phyloP scores from a whole-genome alignment of 2,113 vertebrate species.

The Ammospiza caudacuta region DNA sequence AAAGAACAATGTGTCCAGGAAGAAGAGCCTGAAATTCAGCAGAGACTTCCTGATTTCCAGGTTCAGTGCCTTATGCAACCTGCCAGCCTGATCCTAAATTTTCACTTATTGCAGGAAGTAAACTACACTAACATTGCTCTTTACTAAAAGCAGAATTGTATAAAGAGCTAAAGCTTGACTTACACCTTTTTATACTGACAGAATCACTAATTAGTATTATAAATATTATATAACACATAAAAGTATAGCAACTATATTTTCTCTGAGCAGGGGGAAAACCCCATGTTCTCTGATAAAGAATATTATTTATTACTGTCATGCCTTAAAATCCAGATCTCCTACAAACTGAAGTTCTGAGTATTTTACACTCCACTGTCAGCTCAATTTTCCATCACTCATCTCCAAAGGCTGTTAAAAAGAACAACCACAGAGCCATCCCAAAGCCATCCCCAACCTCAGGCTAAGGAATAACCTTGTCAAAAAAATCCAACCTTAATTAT shows the following conservation, averaged over 20 bases:
- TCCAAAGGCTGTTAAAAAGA: background rate
- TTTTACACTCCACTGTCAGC: background rate
- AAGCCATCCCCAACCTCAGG: background rate
- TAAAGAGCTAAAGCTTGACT: background rate
- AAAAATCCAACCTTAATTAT: background rate
- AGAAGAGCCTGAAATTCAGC: background rate
- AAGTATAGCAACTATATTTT: background rate
- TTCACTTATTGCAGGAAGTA: background rate
- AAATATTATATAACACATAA: background rate
- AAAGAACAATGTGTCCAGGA: background rate
- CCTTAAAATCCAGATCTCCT: background rate
- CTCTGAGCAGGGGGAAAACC: rapidly evolving
- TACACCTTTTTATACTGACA: background rate
- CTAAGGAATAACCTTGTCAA: background rate
- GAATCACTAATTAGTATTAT: background rate
- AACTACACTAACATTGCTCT: background rate
- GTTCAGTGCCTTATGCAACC: background rate
- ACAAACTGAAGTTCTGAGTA: background rate
- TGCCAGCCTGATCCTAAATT: background rate
- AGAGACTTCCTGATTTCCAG: conserved; percentile 29
- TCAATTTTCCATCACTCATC: background rate
- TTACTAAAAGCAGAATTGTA: background rate
- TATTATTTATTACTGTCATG: background rate
- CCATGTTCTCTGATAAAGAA: background rate
- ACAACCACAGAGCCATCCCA: background rate